These are phyloP conservation scores for Drosophila repleta DNA, from an alignment of 1,140 invertebrate genomes.

Conservation along the genomic window DNA sequence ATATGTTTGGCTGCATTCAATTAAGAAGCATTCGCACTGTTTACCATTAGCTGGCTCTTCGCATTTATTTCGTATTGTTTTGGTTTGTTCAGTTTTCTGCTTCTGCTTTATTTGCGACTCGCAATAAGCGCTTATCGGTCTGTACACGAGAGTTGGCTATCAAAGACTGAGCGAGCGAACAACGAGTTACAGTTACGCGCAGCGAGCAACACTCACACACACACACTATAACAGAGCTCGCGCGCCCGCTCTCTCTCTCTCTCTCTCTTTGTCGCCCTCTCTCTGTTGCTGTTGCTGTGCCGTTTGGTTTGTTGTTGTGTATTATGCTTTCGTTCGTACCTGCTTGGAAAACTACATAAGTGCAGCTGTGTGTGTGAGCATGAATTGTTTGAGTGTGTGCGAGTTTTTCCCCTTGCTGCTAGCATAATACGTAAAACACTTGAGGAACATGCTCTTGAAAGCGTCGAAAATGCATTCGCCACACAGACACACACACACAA, in stretches of 20 bases:
- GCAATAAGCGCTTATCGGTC: slow-evolving; percentile 76
- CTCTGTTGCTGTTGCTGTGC: slow-evolving; percentile 36
- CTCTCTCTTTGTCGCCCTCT: slow-evolving; percentile 21
- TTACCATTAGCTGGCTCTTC: slow-evolving; percentile 4
- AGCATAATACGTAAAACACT: slow-evolving; percentile 39
- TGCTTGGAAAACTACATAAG: slow-evolving; percentile 43
- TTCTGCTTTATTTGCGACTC: slow-evolving; percentile 25
- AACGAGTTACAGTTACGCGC: slow-evolving; percentile 70
- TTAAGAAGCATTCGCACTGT: slow-evolving; percentile 11
- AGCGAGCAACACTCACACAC: slow-evolving; percentile 40
- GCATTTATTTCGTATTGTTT: slow-evolving; percentile 13
- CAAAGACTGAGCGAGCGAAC: slow-evolving; percentile 68
- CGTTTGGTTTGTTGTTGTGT: slow-evolving; percentile 32
- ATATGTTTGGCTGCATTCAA: slow-evolving; percentile 21
- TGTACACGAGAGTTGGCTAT: slow-evolving; percentile 79
- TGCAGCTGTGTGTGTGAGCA: slow-evolving; percentile 15
- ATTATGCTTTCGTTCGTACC: slow-evolving; percentile 45
- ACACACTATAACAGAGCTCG: slow-evolving; percentile 16
- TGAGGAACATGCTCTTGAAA: slow-evolving; percentile 51
- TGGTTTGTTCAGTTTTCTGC: slow-evolving; percentile 30
- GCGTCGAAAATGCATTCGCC: slow-evolving; percentile 49
- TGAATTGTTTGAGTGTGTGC: slow-evolving; percentile 7
- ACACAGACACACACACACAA: slow-evolving; percentile 9
- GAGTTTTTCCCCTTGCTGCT: slow-evolving; percentile 33
- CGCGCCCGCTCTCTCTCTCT: slow-evolving; percentile 26